A percentile compares a stretch with the other conserved stretches of the same genome.
phyloP scores from a whole-genome alignment of 2,113 vertebrate species.

The Nipponia nippon region DNA sequence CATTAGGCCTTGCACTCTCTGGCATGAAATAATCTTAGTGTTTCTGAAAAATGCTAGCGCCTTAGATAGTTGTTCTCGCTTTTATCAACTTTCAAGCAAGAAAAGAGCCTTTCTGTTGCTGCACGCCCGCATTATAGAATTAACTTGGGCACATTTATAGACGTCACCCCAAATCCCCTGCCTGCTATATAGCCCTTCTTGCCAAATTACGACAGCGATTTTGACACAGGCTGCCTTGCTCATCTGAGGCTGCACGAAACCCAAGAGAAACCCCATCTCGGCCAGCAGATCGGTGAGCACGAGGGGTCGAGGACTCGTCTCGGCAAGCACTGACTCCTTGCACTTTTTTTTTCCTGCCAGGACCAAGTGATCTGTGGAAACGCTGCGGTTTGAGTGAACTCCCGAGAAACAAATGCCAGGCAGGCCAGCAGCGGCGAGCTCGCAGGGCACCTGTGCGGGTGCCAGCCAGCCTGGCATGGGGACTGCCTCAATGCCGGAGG shows the following conservation, averaged over 20 bases:
- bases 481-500: not conserved
- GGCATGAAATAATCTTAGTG: not conserved
- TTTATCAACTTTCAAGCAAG: not conserved
- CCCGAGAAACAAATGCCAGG: not conserved
- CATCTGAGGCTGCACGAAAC: not conserved
- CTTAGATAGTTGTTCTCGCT: not conserved
- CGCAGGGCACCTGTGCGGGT: not conserved
- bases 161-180: not conserved
- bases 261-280: rapidly evolving
- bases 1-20: not conserved
- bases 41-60: not conserved
- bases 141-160: not conserved
- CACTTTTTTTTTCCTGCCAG: not conserved
- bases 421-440: not conserved
- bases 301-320: not conserved
- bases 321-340: not conserved
- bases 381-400: rapidly evolving
- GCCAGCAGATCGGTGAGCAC: rapidly evolving
- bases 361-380: not conserved
- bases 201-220: rapidly evolving
- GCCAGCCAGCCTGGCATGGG: not conserved
- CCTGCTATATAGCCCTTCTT: not conserved
- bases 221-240: not conserved
- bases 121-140: not conserved
- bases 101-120: rapidly evolving